These are phyloP conservation scores for Crotalus helleri DNA, from an alignment of 2,113 vertebrate genomes.

Conservation along the genomic window DNA sequence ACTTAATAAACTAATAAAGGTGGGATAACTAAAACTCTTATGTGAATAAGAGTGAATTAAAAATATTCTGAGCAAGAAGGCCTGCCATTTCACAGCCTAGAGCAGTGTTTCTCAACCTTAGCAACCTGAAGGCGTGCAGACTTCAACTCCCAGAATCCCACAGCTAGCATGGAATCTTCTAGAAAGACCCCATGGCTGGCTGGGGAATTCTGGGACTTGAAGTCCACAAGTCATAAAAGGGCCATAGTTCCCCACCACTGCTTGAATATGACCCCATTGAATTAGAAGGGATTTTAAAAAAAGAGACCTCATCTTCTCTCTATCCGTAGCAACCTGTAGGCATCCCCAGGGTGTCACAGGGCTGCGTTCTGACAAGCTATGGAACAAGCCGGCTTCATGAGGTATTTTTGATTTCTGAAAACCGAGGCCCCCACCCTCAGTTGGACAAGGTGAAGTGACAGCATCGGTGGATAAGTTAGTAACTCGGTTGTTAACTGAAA, in stretches of 20 bases:
- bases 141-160: too few relatives aligned
- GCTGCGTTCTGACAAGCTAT: too few relatives aligned
- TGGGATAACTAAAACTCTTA: not conserved
- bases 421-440: not conserved
- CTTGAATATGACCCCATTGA: not conserved
- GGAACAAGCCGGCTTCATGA: not conserved
- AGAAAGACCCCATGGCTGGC: too few relatives aligned
- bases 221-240: not conserved
- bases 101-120: too few relatives aligned
- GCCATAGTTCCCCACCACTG: too few relatives aligned
- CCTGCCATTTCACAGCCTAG: not conserved
- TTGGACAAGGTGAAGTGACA: not conserved
- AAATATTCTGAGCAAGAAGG: not conserved
- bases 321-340: not conserved
- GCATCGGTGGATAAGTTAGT: too few relatives aligned
- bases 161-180: too few relatives aligned
- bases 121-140: too few relatives aligned
- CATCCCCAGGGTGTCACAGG: not conserved
- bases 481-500: too few relatives aligned
- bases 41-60: not conserved
- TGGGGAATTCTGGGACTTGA: not conserved
- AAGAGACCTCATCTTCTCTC: not conserved
- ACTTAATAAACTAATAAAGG: too few relatives aligned
- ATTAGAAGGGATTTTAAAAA: not conserved
- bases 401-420: not conserved